phyloP scores from a whole-genome alignment of 2,888 invertebrate species.

The Caenorhabditis doughertyi region DNA sequence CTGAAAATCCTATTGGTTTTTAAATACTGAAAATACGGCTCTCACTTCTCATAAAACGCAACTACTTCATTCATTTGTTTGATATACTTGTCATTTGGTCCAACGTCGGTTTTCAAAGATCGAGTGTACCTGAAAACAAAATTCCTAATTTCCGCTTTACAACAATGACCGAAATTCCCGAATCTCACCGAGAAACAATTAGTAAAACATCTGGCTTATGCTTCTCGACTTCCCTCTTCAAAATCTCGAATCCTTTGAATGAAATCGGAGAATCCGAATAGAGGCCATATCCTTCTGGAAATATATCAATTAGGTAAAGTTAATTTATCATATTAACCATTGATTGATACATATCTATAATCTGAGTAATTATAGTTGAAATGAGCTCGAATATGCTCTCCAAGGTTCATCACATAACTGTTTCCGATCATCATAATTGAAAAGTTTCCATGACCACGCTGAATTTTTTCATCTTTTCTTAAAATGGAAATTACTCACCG shows the following conservation, averaged over 20 bases:
- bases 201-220: slow-evolving; percentile 44
- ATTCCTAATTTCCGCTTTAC: neutral
- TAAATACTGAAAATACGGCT: no score
- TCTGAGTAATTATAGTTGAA: slow-evolving; percentile 47
- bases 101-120: slow-evolving; percentile 11
- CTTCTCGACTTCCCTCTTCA: slow-evolving; percentile 10
- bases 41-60: slow-evolving; percentile 33
- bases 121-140: slow-evolving; percentile 8
- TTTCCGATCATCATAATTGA: slow-evolving; percentile 54
- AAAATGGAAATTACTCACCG: slow-evolving; percentile 9
- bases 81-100: slow-evolving; percentile 24
- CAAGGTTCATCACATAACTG: slow-evolving; percentile 43
- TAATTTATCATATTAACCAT: neutral
- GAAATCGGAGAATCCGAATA: slow-evolving; percentile 21
- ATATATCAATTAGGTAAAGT: neutral
- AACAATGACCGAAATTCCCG: neutral
- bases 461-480: neutral
- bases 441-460: slow-evolving; percentile 49
- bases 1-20: no score
- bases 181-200: slow-evolving; percentile 33
- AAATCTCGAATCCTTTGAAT: neutral
- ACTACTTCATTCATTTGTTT: slow-evolving; percentile 45
- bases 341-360: slow-evolving; percentile 31
- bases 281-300: slow-evolving; percentile 28
- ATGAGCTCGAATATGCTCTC: slow-evolving; percentile 28